Conservation (phyloP, 2,888 invertebrate species). For the Tenthredo livida region DNA sequence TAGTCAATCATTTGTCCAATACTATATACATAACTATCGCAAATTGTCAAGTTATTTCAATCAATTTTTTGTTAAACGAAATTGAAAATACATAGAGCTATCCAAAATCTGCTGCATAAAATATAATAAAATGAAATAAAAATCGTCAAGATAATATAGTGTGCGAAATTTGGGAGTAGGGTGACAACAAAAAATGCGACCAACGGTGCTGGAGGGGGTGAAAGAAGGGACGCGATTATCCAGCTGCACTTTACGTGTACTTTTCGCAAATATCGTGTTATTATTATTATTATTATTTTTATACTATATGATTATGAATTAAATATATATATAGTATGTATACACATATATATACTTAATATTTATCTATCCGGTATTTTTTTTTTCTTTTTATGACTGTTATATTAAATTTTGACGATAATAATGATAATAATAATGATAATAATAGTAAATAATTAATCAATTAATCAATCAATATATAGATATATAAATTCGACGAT, state of each 20-base stretch:
- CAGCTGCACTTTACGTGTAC: background rate
- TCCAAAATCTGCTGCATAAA: no score
- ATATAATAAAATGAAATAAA: no score
- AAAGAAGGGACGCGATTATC: background rate
- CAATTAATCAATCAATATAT: background rate
- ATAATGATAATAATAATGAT: background rate
- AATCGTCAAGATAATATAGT: background rate
- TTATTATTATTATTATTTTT: background rate
- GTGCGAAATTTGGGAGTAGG: background rate
- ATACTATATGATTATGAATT: no score
- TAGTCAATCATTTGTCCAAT: no score
- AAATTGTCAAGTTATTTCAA: no score
- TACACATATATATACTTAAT: no score
- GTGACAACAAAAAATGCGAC: background rate
- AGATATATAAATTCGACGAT: conserved; percentile 8
- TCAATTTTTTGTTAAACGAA: no score
- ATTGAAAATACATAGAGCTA: no score
- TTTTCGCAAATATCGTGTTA: background rate
- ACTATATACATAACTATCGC: no score
- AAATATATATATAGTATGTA: no score
- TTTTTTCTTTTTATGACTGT: background rate
- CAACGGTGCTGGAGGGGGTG: background rate
- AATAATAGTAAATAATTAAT: no score
- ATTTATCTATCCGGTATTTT: no score
- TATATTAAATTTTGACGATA: background rate